phyloP scores from a whole-genome alignment of 2,797 vertebrate genomes.

The Columba guinea region DNA sequence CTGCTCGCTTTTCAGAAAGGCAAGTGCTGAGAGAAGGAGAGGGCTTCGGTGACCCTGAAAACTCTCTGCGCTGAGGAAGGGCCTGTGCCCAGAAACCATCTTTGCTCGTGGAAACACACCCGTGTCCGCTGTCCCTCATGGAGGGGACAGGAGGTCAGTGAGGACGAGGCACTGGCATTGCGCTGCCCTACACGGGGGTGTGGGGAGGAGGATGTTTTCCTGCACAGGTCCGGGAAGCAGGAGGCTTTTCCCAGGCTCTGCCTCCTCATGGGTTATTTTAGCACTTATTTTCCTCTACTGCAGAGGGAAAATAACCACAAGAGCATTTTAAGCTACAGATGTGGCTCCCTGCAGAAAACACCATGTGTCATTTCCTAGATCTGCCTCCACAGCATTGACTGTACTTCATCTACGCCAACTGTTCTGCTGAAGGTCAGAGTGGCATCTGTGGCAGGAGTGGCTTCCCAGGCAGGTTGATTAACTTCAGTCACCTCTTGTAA shows the following conservation, averaged over 20 bases:
- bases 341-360: neutral
- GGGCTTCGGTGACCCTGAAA: neutral
- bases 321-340: neutral
- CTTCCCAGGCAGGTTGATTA: neutral
- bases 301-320: neutral
- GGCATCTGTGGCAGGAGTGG: neutral
- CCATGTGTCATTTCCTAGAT: neutral
- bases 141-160: no score
- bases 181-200: neutral
- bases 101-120: neutral
- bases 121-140: neutral
- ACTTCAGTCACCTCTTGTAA: neutral
- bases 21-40: neutral
- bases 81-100: neutral
- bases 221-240: accelerated
- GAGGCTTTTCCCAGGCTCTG: neutral
- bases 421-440: neutral
- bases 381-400: neutral
- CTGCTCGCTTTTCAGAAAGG: no score
- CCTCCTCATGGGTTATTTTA: neutral
- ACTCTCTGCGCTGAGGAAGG: no score
- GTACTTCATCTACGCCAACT: neutral
- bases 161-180: neutral
- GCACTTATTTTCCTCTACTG: neutral
- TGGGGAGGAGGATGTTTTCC: neutral